Evolutionary conservation across 2,797 vertebrate genomes (phyloP), one percentile per base, ranked within the genome.

Genomic region (Alfaro cultratus): DNA sequence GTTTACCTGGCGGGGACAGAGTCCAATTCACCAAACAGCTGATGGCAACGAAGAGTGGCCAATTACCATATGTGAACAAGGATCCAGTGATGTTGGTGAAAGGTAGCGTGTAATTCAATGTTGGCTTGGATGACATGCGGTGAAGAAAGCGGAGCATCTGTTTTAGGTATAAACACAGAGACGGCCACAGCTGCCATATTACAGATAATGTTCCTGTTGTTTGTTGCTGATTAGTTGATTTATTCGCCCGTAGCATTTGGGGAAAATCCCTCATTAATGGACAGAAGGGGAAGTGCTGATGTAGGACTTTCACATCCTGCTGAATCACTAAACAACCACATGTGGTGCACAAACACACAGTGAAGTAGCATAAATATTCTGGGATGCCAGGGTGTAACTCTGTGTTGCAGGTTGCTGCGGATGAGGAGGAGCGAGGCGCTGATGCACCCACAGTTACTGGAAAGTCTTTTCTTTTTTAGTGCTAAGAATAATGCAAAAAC

Each of bases 61-160:
- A 88, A 91, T 94, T 94, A 92, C 87, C 92, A 93, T 92, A 92
- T 86, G 90, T 12, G 31, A 86, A 89, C 87, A 88, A 92, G 86
- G 90, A 94, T 93, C 92, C 90, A 90, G 92, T 90, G 91, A 94
- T 94, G 92, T 92, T 92, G 88, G 87, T 75, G 86, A 90, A 86
- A 90, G 83, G 89, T 87, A 84, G 83, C 87, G 71, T 92, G 90
- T 92, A 92, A 94, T 95, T 87, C 86, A 89, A 87, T 85, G 90
- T 94, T 85, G 90, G 93, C 90, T 94, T 91, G 88, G 85, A 85
- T 92, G 93, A 92, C 89, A 86, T 88, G 89, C 12, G 74, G 89
- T 83, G 73, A 74, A 39, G 80, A 85, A 78, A 84, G 86, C 11
- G 0, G 67, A 91, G 84, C 94, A 94, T 92, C 93, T 94, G 92